A percentile compares a stretch with the other conserved stretches of the same genome.
Conservation (phyloP, 2,113 vertebrate genomes). For the Alces alces region DNA sequence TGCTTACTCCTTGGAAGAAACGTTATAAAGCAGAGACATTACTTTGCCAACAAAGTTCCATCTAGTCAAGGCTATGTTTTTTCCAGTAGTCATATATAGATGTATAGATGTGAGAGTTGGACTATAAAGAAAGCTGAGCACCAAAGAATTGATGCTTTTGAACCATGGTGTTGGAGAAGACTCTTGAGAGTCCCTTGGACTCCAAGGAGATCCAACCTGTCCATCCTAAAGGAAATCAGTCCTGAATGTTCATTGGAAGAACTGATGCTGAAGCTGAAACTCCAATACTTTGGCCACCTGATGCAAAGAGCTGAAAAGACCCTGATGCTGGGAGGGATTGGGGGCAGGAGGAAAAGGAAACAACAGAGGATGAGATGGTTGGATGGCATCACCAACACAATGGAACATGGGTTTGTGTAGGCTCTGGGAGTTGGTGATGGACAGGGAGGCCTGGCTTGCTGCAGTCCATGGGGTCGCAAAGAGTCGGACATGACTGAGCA, state of each 20-base stretch:
- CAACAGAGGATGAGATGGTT: not conserved
- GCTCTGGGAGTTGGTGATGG: not conserved
- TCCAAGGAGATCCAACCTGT: not conserved
- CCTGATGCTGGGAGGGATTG: not conserved
- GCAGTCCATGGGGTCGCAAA: not conserved
- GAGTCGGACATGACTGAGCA: rapidly evolving
- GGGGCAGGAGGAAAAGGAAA: not conserved
- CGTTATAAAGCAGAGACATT: not conserved
- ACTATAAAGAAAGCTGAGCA: not conserved
- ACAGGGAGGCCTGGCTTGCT: not conserved
- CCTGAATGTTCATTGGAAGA: not conserved
- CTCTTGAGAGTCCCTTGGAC: not conserved
- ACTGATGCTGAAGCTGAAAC: not conserved
- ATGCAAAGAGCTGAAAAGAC: not conserved
- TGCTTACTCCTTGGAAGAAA: not conserved
- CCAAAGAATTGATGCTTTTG: not conserved
- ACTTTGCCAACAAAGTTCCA: not conserved
- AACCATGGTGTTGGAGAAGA: not conserved
- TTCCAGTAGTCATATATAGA: not conserved
- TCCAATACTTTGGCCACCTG: not conserved
- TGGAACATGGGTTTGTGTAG: not conserved
- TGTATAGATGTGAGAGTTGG: not conserved
- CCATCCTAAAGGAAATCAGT: not conserved
- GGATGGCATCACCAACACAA: not conserved
- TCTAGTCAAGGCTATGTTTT: not conserved